Base-by-base conservation (phyloP, 64 coral and sea anemone species). In the Actinia tenebrosa region DNA sequence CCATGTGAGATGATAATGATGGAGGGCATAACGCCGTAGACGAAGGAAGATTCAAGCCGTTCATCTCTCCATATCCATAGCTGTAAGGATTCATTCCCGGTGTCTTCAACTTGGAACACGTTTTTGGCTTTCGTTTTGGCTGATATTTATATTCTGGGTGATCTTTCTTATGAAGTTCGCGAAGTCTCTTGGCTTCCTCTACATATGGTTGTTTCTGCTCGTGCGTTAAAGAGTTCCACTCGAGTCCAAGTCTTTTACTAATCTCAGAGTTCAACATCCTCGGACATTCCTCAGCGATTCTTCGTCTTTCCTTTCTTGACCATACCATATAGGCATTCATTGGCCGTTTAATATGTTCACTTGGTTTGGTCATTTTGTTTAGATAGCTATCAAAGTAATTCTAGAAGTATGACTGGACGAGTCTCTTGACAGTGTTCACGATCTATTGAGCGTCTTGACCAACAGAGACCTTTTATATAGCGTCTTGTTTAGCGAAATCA, bases 251-350 rank as follows among this genome's bases (percentile, higher is more conserved):
- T 16, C 97, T 92, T 60, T 99, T 99, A 54, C 97, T 99, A 2
- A 99, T 99, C 87, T 99, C 97, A 3, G 97, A 99, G 83, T 99
- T 99, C 43, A 99, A 79, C 97, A 99, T 99, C 53, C 97, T 71
- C 19, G 97, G 97, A 71, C 97, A 99, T 84, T 99, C 97, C 63
- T 99, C 97, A 45, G 97, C 97, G 45, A 99, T 99, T 60, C 97
- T 88, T 18, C 97, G 78, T 19, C 97, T 80, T 64, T 99, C 97
- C 27, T 95, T 99, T 17, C 97, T 90, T 68, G 97, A 99, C 97
- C 97, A 99, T 23, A 99, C 97, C 97, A 99, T 99, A 44, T 99
- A 99, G 1, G 97, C 97, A 83, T 99, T 99, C 97, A 99, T 99
- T 18, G 97, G 97, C 16, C 97, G 87, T 87, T 99, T 99, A 55